Base-by-base conservation (phyloP, 2,888 invertebrate species). In the Mythimna loreyi region DNA sequence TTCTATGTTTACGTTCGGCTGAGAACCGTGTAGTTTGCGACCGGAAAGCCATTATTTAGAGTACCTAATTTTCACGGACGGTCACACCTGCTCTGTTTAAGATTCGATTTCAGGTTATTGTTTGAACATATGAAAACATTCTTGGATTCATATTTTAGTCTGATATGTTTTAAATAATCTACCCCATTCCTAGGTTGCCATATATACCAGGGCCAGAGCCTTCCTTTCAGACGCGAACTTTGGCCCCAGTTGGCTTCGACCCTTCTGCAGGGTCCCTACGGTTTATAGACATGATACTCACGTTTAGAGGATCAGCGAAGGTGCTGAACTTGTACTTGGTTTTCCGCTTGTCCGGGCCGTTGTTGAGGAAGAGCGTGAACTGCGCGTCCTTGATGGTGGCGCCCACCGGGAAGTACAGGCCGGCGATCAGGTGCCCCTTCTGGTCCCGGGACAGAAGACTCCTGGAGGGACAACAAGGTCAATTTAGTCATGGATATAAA, bases 391-490 rank as follows among this genome's bases (percentile, higher is more conserved):
- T 94, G 56, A 88, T 88, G 23, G 90, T 86, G 30, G 85, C 90
- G 65, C 97, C 96, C 62, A 98, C 96, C 53, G 98, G 97, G 91
- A 99, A 98, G 93, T 98, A 99, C 70, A 99, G 95, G 28, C 99
- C 99, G 59, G 99, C 98, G 45, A 97, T 96, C 8, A 98, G 96
- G 82, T 97, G 97, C 59, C 98, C 98, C 86, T 98, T 98, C 80
- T 97, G 97, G 92, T 98, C 98, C 63, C 99, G 97, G 7, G 98
- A 97, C 63, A 99, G 94, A 60, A 98, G 96, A 90, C 98, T 98
- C 89, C 98, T 96, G 91, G 83, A 91, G n/a, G n/a, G n/a, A n/a
- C n/a, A n/a, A 74, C 45, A 58, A 56, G 67, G 25, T 52, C 3
- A 16, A 40, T 19, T 16, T 16, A 16, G 19, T 40, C 1, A 40